These are phyloP conservation scores for Amphipyra berbera DNA, from an alignment of 2,888 invertebrate species.

Conservation along the genomic window DNA sequence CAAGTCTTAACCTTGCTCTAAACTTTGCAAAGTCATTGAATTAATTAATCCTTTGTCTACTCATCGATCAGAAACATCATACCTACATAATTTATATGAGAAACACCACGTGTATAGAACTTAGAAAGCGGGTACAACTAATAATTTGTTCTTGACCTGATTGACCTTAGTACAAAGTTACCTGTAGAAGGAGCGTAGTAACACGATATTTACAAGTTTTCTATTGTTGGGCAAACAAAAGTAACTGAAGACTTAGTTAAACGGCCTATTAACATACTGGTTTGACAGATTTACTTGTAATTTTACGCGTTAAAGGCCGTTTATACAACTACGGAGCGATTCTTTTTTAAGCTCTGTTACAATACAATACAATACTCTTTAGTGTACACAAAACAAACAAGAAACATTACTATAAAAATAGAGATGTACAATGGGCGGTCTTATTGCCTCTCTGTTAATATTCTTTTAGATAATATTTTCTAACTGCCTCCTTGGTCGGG, in stretches of 20 bases:
- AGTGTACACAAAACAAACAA: too few relatives aligned
- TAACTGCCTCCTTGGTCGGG: too few relatives aligned
- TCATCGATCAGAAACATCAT: slow-evolving; percentile 46
- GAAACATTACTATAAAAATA: too few relatives aligned
- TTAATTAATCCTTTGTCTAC: slow-evolving; percentile 21
- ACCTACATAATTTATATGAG: slow-evolving; percentile 54
- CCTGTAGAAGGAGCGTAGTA: slow-evolving; percentile 13
- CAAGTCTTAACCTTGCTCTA: slow-evolving; percentile 11
- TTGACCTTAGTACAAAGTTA: slow-evolving; percentile 7
- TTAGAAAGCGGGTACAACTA: slow-evolving; percentile 15
- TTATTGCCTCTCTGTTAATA: too few relatives aligned
- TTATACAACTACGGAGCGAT: slow-evolving; percentile 7
- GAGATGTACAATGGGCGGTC: too few relatives aligned
- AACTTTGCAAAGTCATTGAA: slow-evolving; percentile 19
- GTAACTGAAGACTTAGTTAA: slow-evolving; percentile 40
- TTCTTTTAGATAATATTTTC: too few relatives aligned
- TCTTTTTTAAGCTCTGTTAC: too few relatives aligned
- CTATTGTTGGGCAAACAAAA: slow-evolving; percentile 44
- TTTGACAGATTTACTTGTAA: slow-evolving; percentile 27
- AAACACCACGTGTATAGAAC: slow-evolving; percentile 31
- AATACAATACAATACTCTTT: too few relatives aligned
- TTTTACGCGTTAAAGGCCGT: slow-evolving; percentile 13
- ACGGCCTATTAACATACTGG: slow-evolving; percentile 44
- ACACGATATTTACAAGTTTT: slow-evolving; percentile 42
- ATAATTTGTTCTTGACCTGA: slow-evolving; percentile 34